A percentile compares a stretch with the other conserved stretches of the same genome.
These are phyloP conservation scores for Patella ulyssiponensis DNA, from an alignment of 2,888 invertebrate species.

Conservation along the genomic window DNA sequence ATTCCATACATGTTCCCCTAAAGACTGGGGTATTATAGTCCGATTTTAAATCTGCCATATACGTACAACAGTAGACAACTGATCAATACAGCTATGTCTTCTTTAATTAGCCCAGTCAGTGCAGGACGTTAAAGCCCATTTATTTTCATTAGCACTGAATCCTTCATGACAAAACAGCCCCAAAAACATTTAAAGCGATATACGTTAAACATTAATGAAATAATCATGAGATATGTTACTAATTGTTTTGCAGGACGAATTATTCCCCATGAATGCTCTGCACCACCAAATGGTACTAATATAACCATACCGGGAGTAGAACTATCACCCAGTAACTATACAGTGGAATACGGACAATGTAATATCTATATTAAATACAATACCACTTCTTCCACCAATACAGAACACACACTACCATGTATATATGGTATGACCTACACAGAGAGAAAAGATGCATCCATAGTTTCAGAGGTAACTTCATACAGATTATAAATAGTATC, in stretches of 20 bases:
- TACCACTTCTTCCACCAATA: neutral
- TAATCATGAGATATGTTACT: neutral
- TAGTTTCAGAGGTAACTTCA: slow-evolving; percentile 20
- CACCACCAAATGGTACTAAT: neutral
- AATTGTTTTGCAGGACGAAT: neutral
- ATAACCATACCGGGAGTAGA: neutral
- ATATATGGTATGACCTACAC: slow-evolving; percentile 16
- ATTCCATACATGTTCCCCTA: no score
- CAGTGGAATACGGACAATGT: slow-evolving; percentile 11
- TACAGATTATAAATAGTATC: neutral
- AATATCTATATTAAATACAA: neutral
- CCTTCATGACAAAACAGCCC: no score
- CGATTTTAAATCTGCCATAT: no score
- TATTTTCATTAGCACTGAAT: no score
- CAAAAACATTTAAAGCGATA: no score
- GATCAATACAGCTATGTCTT: no score
- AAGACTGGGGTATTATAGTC: no score
- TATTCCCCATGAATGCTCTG: slow-evolving; percentile 1
- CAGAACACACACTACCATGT: slow-evolving; percentile 13
- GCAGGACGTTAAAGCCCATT: no score
- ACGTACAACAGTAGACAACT: no score
- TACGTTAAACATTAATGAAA: no score
- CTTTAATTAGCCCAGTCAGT: no score
- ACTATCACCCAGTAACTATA: neutral
- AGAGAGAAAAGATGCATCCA: slow-evolving; percentile 16